Conservation (phyloP, 1,140 invertebrate genomes). For the Hyles vespertilio region DNA sequence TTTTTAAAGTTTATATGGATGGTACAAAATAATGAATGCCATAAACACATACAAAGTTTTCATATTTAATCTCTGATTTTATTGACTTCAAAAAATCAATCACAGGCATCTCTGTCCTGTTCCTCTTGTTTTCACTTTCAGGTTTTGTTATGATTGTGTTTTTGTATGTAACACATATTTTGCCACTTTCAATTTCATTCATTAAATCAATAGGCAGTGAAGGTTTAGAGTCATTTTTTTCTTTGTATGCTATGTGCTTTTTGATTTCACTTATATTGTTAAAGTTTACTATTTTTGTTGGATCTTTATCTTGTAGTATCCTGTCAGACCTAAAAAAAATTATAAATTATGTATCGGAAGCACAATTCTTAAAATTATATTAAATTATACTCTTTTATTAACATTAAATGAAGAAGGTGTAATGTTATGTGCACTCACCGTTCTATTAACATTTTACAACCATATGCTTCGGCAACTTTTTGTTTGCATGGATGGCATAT, state of each 20-base stretch:
- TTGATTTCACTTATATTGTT: constrained; percentile 33
- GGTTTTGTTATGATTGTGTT: constrained; percentile 29
- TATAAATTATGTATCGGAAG: background rate
- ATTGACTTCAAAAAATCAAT: constrained; percentile 29
- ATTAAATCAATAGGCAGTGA: background rate
- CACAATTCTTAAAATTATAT: too few species aligned
- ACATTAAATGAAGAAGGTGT: too few species aligned
- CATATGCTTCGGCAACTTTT: constrained; percentile 33
- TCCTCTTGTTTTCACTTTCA: constrained; percentile 8
- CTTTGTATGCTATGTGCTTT: constrained; percentile 18
- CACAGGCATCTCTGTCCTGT: constrained; percentile 8
- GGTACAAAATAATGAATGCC: too few species aligned
- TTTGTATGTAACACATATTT: constrained; percentile 19
- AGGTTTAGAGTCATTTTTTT: background rate
- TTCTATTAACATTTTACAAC: constrained; percentile 37
- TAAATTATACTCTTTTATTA: too few species aligned
- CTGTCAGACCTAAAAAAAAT: constrained; percentile 29
- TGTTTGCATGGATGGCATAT: constrained; percentile 32
- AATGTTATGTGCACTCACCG: constrained; percentile 21
- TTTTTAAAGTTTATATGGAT: too few species aligned
- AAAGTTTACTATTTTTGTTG: constrained; percentile 29
- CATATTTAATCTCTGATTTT: constrained; percentile 22
- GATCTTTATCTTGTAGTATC: constrained; percentile 14
- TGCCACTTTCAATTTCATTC: constrained; percentile 10
- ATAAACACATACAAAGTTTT: constrained; percentile 4